Evolutionary conservation across 2,888 invertebrate species (phyloP).

Genomic region (Lithophane leautieri): DNA sequence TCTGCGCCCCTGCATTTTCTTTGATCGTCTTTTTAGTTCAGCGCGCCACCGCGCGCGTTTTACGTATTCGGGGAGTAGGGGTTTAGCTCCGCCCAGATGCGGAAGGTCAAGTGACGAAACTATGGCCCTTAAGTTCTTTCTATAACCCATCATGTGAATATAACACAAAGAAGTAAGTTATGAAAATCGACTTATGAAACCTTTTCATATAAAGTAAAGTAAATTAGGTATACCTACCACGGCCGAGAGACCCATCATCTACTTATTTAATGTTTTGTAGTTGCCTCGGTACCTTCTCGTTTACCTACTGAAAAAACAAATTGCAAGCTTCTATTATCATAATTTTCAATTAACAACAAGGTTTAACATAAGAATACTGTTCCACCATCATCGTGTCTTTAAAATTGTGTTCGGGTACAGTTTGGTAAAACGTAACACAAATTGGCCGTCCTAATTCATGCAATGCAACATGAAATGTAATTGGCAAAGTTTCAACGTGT

Average conservation of each 20-base stretch:
- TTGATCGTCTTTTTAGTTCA: too few species aligned
- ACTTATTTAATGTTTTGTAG: constrained; percentile 6
- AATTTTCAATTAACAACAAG: neutral
- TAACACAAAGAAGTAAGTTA: constrained; percentile 9
- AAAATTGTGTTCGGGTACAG: neutral
- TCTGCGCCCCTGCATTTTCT: too few species aligned
- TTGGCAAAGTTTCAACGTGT: neutral
- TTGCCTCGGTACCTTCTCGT: neutral
- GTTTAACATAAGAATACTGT: neutral
- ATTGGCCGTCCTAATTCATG: neutral
- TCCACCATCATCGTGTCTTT: neutral
- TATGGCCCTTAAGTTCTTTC: neutral
- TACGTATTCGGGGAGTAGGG: too few species aligned
- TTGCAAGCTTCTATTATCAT: neutral
- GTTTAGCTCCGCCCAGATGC: too few species aligned
- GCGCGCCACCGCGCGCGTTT: too few species aligned
- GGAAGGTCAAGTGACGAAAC: too few species aligned
- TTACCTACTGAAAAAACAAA: neutral
- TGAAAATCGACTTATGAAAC: constrained; percentile 30
- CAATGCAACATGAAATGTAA: neutral
- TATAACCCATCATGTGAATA: neutral
- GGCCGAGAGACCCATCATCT: neutral
- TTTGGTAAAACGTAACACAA: neutral
- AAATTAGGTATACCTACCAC: neutral
- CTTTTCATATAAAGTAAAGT: constrained; percentile 15